Evolutionary conservation across 2,888 invertebrate genomes (phyloP), one percentile per base, ranked within the genome.

Genomic region (Bombylius major): DNA sequence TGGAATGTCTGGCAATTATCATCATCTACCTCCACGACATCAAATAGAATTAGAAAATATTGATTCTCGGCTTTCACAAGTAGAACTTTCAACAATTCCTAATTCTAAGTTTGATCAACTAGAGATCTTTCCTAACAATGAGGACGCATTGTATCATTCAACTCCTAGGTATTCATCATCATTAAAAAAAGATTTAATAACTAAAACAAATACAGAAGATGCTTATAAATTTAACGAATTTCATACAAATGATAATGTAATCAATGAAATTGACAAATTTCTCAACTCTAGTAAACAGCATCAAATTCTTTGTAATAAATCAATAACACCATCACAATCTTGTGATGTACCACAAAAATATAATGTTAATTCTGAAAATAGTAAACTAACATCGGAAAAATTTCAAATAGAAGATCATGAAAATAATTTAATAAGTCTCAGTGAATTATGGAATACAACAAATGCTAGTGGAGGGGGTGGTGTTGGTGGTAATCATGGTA

Each of bases 391-490:
- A 7, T 34, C 46, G n/a, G 56, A 57, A 42, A 57, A 48, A 50
- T 54, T 56, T 4, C 32, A 58, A 12, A 7, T 61, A 65, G 34
- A 36, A 36, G 39, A 42, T 42, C 11, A 42, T 1, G 61, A 59
- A 11, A 67, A 68, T 53, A 64, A 42, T 34, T 52, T 72, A 0
- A 68, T 73, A 23, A 73, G 73, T 59, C 62, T 73, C n/a, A 71
- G 68, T 55, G 70, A 73, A 50, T 65, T 73, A 39, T 73, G 73
- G 73, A 65, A 70, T 3, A 68, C 65, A 50, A 57, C 76, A 69
- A 56, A 76, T 4, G 23, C 2, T 23, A 23, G 23, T 23, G 23
- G 23, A 23, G 1, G n/a, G n/a, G n/a, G n/a, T n/a, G n/a, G 3
- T 23, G 23, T 23, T 23, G 75, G 70, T 54, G 61, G 64, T 1